phyloP scores from a whole-genome alignment of 1,140 invertebrate genomes.

The Hylaeus volcanicus region DNA sequence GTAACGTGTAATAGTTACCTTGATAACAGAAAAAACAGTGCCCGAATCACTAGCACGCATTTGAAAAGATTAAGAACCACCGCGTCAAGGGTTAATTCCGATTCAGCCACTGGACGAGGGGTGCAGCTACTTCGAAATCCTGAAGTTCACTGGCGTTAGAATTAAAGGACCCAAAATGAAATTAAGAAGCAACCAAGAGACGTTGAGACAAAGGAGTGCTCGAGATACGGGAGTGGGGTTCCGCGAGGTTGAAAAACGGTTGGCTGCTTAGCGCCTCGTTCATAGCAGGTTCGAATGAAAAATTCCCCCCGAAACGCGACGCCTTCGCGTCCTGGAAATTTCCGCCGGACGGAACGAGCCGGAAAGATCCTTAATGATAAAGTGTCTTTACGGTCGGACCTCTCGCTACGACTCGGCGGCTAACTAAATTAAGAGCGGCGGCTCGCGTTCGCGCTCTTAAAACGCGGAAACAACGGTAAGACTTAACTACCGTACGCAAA shows the following conservation, averaged over 20 bases:
- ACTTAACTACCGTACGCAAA: constrained; percentile 37
- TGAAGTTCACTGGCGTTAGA: background rate
- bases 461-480: constrained; percentile 21
- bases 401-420: constrained; percentile 8
- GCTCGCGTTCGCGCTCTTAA: constrained; percentile 13
- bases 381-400: constrained; percentile 15
- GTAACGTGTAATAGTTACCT: no score
- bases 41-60: no score
- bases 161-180: constrained; percentile 11
- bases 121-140: no score
- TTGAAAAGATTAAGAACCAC: no score
- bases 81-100: no score
- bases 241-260: constrained; percentile 28
- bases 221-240: background rate
- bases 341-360: constrained; percentile 14
- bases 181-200: constrained; percentile 15
- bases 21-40: no score
- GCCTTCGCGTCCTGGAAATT: constrained; percentile 6
- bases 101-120: no score
- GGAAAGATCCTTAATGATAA: constrained; percentile 35
- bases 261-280: constrained; percentile 15
- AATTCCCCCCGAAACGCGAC: constrained; percentile 17
- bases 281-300: constrained; percentile 21
- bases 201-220: background rate
- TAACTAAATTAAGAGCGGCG: constrained; percentile 44